These are phyloP conservation scores for Phenacoccus solenopsis DNA, from an alignment of 1,140 invertebrate genomes.

Conservation along the genomic window DNA sequence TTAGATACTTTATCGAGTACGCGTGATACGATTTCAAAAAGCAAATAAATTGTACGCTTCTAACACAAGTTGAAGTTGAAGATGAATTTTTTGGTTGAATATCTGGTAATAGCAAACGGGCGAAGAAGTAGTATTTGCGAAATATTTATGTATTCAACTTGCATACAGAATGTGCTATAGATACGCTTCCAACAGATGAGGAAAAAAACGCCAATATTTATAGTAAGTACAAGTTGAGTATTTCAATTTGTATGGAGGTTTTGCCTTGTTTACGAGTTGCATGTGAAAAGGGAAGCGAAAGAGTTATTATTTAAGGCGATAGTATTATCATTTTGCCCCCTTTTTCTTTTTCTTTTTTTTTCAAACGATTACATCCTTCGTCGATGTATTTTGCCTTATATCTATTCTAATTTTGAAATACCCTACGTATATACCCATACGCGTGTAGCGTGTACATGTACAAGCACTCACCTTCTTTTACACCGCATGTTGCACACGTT, in stretches of 20 bases:
- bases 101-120: background rate
- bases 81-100: background rate
- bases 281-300: no score
- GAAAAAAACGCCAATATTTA: background rate
- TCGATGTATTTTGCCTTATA: no score
- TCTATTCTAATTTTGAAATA: no score
- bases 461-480: no score
- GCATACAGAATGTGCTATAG: background rate
- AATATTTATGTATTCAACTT: background rate
- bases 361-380: no score
- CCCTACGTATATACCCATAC: no score
- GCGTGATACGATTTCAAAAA: background rate
- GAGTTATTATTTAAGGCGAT: no score
- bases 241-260: background rate
- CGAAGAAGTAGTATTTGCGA: background rate
- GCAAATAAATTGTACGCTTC: background rate
- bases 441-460: no score
- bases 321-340: no score
- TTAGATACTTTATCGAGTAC: background rate
- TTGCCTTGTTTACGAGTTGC: background rate
- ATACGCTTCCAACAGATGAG: background rate
- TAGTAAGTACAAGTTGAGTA: background rate
- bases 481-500: no score
- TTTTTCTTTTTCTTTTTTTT: no score
- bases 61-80: no score